Evolutionary conservation across 2,113 vertebrate genomes (phyloP), one percentile per base, ranked within the genome.

Genomic region (Tachycineta bicolor): DNA sequence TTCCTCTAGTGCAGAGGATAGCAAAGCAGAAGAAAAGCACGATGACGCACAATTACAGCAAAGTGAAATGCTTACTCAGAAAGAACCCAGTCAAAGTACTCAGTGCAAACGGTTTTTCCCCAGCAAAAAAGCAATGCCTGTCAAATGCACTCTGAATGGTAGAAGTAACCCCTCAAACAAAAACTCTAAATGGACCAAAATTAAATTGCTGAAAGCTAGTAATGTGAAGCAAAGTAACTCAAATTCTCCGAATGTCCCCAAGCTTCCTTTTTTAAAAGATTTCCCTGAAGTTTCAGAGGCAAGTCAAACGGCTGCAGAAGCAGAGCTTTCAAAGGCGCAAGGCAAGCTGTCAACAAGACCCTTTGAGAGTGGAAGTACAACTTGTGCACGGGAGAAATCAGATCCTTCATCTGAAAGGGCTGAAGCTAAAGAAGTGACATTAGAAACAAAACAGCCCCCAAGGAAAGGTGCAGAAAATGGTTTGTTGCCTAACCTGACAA

Each of bases 121-220:
- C 59, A 99, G 99, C 71, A 99, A 99, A 97, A 98, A 99, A 95
- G 98, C 97, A 52, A 98, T 98, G 93, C 98, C 99, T 10, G 96
- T 99, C 58, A 99, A 99, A 93, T 98, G 98, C 82, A 98, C 99
- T 19, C 97, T 99, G 90, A 99, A 98, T 91, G 98, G 98, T 56
- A 98, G 98, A 90, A 98, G 62, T 83, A 98, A 73, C 46, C 92
- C 97, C 63, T 64, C 96, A 73, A 98, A 97, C 90, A 98, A 98
- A 95, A 98, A 97, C 91, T 98, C 98, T 95, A 99, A 99, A n/a
- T 99, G 99, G 99, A 99, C 99, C 43, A 99, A 99, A 95, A 99
- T 99, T 68, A 99, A 99, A 96, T 97, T 98, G 69, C 96, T 97
- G 91, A 98, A 98, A 96, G 97, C 97, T 81, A 98, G 98, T 87